A percentile compares a stretch with the other conserved stretches of the same genome.
phyloP scores from a whole-genome alignment of 2,113 vertebrate genomes.

The Hemiscyllium ocellatum region DNA sequence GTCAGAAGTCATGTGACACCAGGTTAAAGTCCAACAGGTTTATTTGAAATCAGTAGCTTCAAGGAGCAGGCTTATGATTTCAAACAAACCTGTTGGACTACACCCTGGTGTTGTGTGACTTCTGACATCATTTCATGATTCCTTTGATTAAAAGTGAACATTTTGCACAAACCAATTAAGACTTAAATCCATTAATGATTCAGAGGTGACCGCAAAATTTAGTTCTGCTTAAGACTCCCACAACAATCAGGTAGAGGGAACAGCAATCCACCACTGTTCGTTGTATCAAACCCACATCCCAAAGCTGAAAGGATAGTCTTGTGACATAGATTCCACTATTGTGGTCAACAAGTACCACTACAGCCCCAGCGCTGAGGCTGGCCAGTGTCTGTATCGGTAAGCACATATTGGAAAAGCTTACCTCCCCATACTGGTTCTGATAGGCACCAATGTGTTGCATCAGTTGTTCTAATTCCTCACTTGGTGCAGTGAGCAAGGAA shows the following conservation, averaged over 20 bases:
- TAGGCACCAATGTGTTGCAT: constrained; percentile 47
- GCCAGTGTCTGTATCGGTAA: background rate
- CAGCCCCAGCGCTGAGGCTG: background rate
- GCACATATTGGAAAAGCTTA: constrained; percentile 40
- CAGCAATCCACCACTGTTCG: background rate
- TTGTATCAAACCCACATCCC: background rate
- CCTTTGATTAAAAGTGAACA: background rate
- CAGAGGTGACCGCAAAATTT: background rate
- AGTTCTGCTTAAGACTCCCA: background rate
- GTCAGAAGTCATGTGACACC: too few relatives aligned
- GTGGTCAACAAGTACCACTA: background rate
- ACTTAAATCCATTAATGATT: background rate
- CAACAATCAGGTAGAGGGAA: background rate
- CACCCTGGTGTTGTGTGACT: too few relatives aligned
- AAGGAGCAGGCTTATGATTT: too few relatives aligned
- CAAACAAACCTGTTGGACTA: too few relatives aligned
- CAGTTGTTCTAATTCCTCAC: constrained; percentile 44
- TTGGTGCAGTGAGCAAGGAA: background rate
- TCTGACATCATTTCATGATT: background rate
- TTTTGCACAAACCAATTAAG: background rate
- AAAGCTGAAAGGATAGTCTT: background rate
- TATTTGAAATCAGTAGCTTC: too few relatives aligned
- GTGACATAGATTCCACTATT: background rate
- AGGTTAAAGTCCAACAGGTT: too few relatives aligned
- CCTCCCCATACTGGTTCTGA: constrained; percentile 45